Evolutionary conservation across 2,113 vertebrate species (phyloP), one percentile per base, ranked within the genome.

Genomic region (Paramisgurnus dabryanus): DNA sequence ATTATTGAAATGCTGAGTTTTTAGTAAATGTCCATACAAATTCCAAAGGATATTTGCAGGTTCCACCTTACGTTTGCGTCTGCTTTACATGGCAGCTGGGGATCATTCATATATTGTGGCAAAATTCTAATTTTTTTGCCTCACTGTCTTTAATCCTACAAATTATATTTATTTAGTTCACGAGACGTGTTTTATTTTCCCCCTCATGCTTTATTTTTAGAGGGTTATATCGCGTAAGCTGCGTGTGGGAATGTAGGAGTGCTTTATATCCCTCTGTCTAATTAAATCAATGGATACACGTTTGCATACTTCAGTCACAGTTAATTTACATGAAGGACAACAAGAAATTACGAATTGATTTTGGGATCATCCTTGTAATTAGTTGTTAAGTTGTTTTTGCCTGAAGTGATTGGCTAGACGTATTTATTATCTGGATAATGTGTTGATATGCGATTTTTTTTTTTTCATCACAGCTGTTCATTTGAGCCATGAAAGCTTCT

Each of bases 21-120:
- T 61, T 41, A 57, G 72, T 41, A 63, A 34, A 43, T 63, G 27
- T 78, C 75, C 82, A 83, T 65, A 70, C 58, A 67, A 74, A 80
- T 80, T 81, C 82, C 45, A 70, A 72, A 70, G 84, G 79, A 69
- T 70, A 79, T 78, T 67, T 40, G 76, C 53, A 78, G 43, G 45
- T 66, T 68, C 60, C 71, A 69, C 77, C 83, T 76, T 67, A 76
- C 60, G 76, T 6, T 63, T 64, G 72, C 72, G 6, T 17, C 18
- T 39, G 39, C 69, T 34, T 50, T 43, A 45, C 47, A 61, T 7
- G 47, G 47, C 41, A 47, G 53, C 64, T 27, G 78, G 70, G 61
- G 53, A 71, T 61, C 22, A 22, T 81, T 58, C 72, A 69, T 84
- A 70, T 73, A 45, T 74, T 72, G 65, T 49, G 45, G 77, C 41